phyloP scores from a whole-genome alignment of 2,797 vertebrate species.

The Kryptolebias ocellatus region DNA sequence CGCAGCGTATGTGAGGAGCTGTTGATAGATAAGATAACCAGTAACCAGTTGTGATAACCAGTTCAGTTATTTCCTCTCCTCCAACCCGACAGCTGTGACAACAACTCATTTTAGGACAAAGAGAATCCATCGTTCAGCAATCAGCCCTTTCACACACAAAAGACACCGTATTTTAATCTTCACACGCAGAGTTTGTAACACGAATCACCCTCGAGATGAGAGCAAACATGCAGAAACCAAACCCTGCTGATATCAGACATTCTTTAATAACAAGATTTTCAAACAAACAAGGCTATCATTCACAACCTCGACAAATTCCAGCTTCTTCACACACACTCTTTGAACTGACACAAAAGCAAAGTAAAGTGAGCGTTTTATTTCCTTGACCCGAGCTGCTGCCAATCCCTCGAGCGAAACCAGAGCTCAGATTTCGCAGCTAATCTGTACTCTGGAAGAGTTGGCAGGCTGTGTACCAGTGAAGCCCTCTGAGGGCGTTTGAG shows the following conservation, averaged over 20 bases:
- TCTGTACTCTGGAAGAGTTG: slow-evolving; percentile 50
- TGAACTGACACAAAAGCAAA: slow-evolving; percentile 45
- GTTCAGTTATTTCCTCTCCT: slow-evolving; percentile 18
- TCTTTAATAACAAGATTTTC: slow-evolving; percentile 33
- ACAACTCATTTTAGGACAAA: slow-evolving; percentile 12
- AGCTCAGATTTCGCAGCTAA: slow-evolving; percentile 51
- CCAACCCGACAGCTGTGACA: slow-evolving; percentile 47
- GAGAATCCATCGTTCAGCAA: background rate
- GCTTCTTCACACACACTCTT: slow-evolving; percentile 20
- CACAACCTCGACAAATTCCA: background rate
- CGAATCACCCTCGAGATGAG: slow-evolving; percentile 13
- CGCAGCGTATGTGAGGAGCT: background rate
- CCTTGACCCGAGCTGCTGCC: slow-evolving; percentile 42
- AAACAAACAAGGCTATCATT: slow-evolving; percentile 6
- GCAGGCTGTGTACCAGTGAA: slow-evolving; percentile 19
- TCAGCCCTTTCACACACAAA: slow-evolving; percentile 9
- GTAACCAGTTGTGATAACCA: no score
- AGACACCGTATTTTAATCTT: background rate
- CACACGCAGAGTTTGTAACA: slow-evolving; percentile 6
- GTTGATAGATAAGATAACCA: slow-evolving; percentile 11
- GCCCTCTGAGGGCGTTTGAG: slow-evolving; percentile 23
- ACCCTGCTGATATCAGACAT: slow-evolving; percentile 30
- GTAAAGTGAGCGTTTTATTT: slow-evolving; percentile 50
- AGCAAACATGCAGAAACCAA: slow-evolving; percentile 44
- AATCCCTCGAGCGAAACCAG: slow-evolving; percentile 28